Percentiles rank a stretch among this genome's conserved stretches.
Conservation (phyloP, 2,113 vertebrate genomes). For the Eulacestoma nigropectus region DNA sequence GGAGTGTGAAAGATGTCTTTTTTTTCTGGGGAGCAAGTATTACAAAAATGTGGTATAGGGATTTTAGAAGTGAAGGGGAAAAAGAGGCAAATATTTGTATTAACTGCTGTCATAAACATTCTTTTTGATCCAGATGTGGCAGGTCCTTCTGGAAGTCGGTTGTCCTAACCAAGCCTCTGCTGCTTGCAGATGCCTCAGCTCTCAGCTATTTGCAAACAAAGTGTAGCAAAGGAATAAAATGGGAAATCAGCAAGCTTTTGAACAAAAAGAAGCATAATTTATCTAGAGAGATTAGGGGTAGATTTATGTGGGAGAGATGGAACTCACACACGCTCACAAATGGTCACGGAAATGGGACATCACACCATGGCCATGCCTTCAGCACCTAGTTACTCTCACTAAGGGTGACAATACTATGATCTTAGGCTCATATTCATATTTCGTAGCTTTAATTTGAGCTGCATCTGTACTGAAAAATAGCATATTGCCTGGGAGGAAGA, state of each 20-base stretch:
- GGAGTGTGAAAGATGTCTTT: not conserved
- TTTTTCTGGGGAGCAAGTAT: not conserved
- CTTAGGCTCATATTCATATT: not conserved
- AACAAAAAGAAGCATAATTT: not conserved
- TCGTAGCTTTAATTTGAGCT: not conserved
- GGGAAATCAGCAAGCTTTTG: not conserved
- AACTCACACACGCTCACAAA: fast-evolving
- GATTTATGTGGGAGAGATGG: not conserved
- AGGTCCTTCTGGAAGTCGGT: not conserved
- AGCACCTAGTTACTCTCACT: not conserved
- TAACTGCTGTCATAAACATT: not conserved
- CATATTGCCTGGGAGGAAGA: not conserved
- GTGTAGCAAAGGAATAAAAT: not conserved
- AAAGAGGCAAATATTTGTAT: not conserved
- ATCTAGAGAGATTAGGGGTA: not conserved
- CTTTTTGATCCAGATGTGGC: not conserved
- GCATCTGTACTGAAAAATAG: not conserved
- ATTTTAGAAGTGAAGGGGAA: not conserved
- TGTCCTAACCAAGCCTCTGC: not conserved
- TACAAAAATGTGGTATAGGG: not conserved
- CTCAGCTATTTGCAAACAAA: not conserved
- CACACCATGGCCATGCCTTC: not conserved
- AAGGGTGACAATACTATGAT: not conserved
- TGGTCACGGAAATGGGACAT: not conserved
- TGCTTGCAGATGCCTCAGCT: not conserved